Evolutionary conservation across 2,888 invertebrate species (phyloP).

Genomic region (Drosophila aldrichi): DNA sequence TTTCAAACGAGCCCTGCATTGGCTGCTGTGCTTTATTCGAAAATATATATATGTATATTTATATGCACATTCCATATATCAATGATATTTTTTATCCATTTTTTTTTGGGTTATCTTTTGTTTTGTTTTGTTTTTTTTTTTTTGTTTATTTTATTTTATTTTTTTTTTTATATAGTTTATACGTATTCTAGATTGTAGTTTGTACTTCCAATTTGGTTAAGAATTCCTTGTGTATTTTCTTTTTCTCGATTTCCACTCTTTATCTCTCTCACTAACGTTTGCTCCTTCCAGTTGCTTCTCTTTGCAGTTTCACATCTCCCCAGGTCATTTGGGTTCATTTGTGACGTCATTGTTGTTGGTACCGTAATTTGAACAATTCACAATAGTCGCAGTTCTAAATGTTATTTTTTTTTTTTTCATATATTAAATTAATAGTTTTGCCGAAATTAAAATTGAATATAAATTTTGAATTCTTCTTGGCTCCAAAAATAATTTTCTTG

Average conservation of each 20-base stretch:
- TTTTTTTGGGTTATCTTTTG: slow-evolving; percentile 11
- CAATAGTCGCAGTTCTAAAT: slow-evolving; percentile 76
- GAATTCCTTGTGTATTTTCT: slow-evolving; percentile 81
- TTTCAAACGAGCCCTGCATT: slow-evolving; percentile 34
- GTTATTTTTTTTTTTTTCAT: slow-evolving; percentile 44
- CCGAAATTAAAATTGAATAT: slow-evolving; percentile 41
- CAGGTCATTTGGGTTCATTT: slow-evolving; percentile 46
- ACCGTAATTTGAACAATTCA: slow-evolving; percentile 83
- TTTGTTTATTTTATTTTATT: slow-evolving; percentile 9
- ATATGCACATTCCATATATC: slow-evolving; percentile 36
- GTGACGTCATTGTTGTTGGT: slow-evolving; percentile 71
- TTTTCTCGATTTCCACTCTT: slow-evolving; percentile 53
- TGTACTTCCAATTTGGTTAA: slow-evolving; percentile 82
- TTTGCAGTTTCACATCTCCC: slow-evolving; percentile 38
- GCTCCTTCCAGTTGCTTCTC: slow-evolving; percentile 27
- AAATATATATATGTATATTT: slow-evolving; percentile 40
- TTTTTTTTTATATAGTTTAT: slow-evolving; percentile 59
- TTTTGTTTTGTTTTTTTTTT: slow-evolving; percentile 10
- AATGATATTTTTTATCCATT: slow-evolving; percentile 30
- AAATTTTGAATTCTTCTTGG: slow-evolving; percentile 63
- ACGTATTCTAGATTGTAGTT: slow-evolving; percentile 81
- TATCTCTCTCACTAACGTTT: slow-evolving; percentile 18
- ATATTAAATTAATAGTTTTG: slow-evolving; percentile 73
- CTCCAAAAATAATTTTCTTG: slow-evolving; percentile 65
- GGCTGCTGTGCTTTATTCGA: slow-evolving; percentile 48